Evolutionary conservation across 2,888 invertebrate genomes (phyloP), one percentile per base, ranked within the genome.

Genomic region (Gymnosoma rotundatum): DNA sequence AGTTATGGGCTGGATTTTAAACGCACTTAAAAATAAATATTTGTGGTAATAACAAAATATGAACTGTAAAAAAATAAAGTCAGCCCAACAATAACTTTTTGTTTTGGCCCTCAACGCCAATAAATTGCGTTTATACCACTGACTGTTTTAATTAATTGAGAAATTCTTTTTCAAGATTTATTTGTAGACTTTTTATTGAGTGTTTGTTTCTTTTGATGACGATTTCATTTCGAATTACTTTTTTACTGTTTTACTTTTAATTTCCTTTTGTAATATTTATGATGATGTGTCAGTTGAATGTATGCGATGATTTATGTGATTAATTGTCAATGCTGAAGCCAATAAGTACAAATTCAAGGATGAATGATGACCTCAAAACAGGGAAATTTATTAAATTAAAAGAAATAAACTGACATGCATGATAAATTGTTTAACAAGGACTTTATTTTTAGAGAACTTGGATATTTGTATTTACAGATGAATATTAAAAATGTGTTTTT

Each of bases 301-400:
- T 14, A 54, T 48, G 25, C n/a, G 54, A 73, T 83, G 78, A 83
- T 83, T 83, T 69, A 83, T 83, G 83, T 69, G 56, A 56, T 48
- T 38, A 56, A 63, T 56, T 78, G 67, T 54, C 56, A 61, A 48
- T 66, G 76, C 18, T 52, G 42, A 25, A 38, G 54, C 50, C 54
- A 63, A 20, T 36, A 42, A 61, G 21, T 10, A 66, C 52, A 48
- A 16, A 50, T 25, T 50, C 12, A 38, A 50, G 38, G 6, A 60
- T 60, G 50, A 67, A 42, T 76, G 42, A 60, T 60, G 58, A 58
- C 45, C 7, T 3, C 9, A 70, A 48, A 25, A 18, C 9, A 21
- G 38, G 2, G 8, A 25, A 25, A 21, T 48, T 5, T 21, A 25
- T 14, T 10, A 36, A 1, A 20, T 5, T 42, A 18, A 48, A 60